Percentiles rank a stretch among this genome's conserved stretches.
These are phyloP conservation scores for Pangasius macronema DNA, from an alignment of 2,797 vertebrate genomes.

Conservation along the genomic window DNA sequence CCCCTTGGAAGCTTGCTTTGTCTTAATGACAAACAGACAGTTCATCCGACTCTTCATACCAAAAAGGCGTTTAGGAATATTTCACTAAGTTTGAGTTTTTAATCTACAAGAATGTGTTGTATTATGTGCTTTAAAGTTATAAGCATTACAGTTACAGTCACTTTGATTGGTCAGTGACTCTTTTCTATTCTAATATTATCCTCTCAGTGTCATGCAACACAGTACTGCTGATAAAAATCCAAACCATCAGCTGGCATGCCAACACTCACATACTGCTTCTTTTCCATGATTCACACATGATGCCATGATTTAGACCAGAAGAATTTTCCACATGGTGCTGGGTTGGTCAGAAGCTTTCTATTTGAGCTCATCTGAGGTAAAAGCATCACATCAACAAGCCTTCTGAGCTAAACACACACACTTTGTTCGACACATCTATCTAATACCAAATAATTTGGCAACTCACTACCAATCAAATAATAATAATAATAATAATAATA, in stretches of 20 bases:
- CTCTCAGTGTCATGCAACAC: background rate
- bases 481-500: background rate
- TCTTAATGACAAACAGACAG: background rate
- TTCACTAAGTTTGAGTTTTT: background rate
- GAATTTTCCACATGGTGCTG: constrained; percentile 54
- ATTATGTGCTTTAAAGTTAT: background rate
- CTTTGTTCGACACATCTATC: background rate
- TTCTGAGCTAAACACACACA: constrained; percentile 24
- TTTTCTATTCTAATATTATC: constrained; percentile 10
- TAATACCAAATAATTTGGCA: background rate
- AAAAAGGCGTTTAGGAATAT: too few species aligned
- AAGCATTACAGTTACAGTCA: background rate
- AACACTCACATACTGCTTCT: constrained; percentile 16
- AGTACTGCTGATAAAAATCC: constrained; percentile 15
- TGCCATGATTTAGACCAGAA: constrained; percentile 44
- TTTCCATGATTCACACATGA: constrained; percentile 54
- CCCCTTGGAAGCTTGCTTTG: background rate
- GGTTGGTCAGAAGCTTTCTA: constrained; percentile 44
- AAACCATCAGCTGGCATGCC: background rate
- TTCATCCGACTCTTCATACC: background rate
- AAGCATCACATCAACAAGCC: constrained; percentile 41
- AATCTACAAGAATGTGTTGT: background rate
- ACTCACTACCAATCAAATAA: background rate
- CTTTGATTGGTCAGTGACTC: background rate
- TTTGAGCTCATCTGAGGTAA: constrained; percentile 45